These are phyloP conservation scores for Gnathonemus echidnorhynchus DNA, from an alignment of 2,113 vertebrate genomes.

Conservation along the genomic window DNA sequence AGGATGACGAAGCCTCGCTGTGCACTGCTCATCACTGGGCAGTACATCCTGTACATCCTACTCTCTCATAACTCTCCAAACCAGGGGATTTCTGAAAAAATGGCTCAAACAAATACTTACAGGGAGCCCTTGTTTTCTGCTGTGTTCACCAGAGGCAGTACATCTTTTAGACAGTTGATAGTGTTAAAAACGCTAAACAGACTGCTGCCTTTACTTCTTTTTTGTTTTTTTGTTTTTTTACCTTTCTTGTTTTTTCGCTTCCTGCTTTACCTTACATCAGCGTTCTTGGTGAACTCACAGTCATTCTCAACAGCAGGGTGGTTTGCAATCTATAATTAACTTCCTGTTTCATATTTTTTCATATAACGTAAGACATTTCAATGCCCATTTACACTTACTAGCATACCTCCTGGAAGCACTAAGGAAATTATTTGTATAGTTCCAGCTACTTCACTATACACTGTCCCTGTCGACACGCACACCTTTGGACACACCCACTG, in stretches of 20 bases:
- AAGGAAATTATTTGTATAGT: neutral
- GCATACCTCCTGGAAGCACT: neutral
- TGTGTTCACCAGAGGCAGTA: neutral
- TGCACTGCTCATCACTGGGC: neutral
- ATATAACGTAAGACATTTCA: neutral
- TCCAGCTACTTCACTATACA: neutral
- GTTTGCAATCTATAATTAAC: neutral
- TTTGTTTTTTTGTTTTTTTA: neutral
- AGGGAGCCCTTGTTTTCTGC: neutral
- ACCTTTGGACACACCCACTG: neutral
- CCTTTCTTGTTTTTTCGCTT: neutral
- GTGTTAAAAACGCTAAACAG: neutral
- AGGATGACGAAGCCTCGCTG: constrained; percentile 9
- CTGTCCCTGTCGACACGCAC: neutral
- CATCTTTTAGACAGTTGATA: neutral
- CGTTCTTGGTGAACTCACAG: neutral
- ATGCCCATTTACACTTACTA: neutral
- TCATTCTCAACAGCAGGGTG: neutral
- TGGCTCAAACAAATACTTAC: neutral
- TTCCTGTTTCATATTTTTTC: neutral
- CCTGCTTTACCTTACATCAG: neutral
- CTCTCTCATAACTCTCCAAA: neutral
- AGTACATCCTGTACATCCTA: neutral
- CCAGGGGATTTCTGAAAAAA: neutral
- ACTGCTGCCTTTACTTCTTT: neutral